A percentile compares a stretch with the other conserved stretches of the same genome.
phyloP scores from a whole-genome alignment of 2,113 vertebrate genomes.

The Ardeotis arabs region DNA sequence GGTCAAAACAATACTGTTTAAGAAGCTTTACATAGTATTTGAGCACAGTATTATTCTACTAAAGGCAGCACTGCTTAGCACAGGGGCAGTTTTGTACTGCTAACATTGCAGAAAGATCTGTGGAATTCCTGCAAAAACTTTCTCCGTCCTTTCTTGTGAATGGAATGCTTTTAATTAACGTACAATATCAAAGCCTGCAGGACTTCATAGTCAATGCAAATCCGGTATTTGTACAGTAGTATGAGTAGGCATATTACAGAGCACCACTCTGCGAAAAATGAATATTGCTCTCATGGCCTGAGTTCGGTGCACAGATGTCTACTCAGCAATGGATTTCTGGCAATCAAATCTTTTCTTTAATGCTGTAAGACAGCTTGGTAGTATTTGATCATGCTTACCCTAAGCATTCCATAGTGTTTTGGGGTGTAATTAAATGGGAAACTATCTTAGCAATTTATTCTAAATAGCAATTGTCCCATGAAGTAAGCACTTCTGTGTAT shows the following conservation, averaged over 20 bases:
- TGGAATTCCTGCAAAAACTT: neutral
- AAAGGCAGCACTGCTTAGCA: neutral
- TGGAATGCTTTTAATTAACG: slow-evolving; percentile 1
- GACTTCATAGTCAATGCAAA: slow-evolving; percentile 1
- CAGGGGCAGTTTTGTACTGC: neutral
- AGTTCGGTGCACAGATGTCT: slow-evolving; percentile 34
- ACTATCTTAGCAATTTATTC: neutral
- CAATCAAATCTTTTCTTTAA: slow-evolving; percentile 49
- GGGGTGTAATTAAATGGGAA: slow-evolving; percentile 26
- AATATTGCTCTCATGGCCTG: neutral
- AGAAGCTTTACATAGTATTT: neutral
- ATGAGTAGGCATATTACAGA: neutral
- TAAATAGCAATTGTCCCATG: neutral
- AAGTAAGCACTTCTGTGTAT: neutral
- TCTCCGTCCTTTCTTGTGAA: neutral
- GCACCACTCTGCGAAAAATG: neutral
- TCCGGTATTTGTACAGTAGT: neutral
- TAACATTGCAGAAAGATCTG: neutral
- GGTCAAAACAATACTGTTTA: neutral
- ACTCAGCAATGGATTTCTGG: slow-evolving; percentile 31
- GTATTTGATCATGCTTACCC: slow-evolving; percentile 32
- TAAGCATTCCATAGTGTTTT: neutral
- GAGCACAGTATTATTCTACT: neutral
- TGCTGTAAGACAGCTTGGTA: slow-evolving; percentile 29
- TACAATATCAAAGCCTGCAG: neutral